Percentiles rank a stretch among this genome's conserved stretches.
These are phyloP conservation scores for Loripinus fragilis DNA, from an alignment of 2,888 invertebrate genomes.

Conservation along the genomic window DNA sequence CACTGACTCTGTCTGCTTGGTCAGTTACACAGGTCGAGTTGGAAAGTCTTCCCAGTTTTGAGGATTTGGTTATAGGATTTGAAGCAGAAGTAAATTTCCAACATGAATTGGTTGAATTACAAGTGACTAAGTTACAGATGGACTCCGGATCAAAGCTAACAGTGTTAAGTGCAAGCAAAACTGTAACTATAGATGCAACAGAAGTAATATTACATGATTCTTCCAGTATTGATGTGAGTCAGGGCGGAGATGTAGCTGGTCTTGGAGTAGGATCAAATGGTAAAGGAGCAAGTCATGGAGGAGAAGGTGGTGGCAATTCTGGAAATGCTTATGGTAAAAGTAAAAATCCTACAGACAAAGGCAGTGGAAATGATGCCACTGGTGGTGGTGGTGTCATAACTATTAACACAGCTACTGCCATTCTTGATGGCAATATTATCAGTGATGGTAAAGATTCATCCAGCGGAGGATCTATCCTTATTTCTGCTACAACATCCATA, in stretches of 20 bases:
- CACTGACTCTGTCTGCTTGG: conserved; percentile 53
- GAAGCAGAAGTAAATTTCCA: conserved; percentile 9
- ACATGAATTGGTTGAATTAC: background rate
- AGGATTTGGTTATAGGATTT: conserved; percentile 19
- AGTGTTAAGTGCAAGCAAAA: conserved; percentile 22
- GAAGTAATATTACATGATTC: conserved; percentile 41
- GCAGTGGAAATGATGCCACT: conserved; percentile 60
- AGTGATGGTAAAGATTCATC: conserved; percentile 57
- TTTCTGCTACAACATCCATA: conserved; percentile 48
- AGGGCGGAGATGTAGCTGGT: conserved; percentile 52
- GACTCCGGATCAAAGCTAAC: conserved; percentile 33
- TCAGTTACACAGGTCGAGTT: conserved; percentile 22
- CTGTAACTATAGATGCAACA: conserved; percentile 31
- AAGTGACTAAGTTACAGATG: conserved; percentile 36
- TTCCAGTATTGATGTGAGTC: conserved; percentile 44
- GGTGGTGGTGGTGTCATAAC: conserved; percentile 70
- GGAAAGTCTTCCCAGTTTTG: background rate
- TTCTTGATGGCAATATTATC: conserved; percentile 62
- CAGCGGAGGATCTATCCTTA: conserved; percentile 46
- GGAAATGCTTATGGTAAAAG: conserved; percentile 61
- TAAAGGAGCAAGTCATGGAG: conserved; percentile 71
- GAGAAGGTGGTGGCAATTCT: conserved; percentile 61
- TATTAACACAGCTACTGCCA: conserved; percentile 39
- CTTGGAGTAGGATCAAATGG: conserved; percentile 34
- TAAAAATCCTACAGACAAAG: conserved; percentile 47